phyloP scores from a whole-genome alignment of 2,888 invertebrate genomes.

The Diabrotica balteata region DNA sequence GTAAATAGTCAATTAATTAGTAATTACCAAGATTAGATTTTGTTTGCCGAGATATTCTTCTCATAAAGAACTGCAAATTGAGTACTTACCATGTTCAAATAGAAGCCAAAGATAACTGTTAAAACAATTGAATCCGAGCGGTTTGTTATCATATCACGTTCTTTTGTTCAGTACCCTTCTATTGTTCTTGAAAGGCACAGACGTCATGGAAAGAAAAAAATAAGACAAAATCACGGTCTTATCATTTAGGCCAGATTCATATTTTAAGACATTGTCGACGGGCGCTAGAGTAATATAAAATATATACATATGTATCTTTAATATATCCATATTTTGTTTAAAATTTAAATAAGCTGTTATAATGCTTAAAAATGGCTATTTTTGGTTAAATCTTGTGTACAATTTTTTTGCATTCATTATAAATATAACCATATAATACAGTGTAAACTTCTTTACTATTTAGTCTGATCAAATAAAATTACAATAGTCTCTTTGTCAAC shows the following conservation, averaged over 20 bases:
- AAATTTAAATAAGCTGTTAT: too few relatives aligned
- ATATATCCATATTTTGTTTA: too few relatives aligned
- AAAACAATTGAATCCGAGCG: conserved; percentile 29
- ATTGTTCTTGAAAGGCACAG: conserved; percentile 30
- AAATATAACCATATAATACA: too few relatives aligned
- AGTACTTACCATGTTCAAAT: conserved; percentile 24
- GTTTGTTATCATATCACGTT: conserved; percentile 32
- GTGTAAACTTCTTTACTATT: too few relatives aligned
- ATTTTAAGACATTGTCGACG: neutral
- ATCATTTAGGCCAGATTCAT: conserved; percentile 8
- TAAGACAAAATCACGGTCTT: conserved; percentile 28
- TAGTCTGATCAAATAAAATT: too few relatives aligned
- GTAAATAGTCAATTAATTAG: too few relatives aligned
- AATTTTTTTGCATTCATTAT: too few relatives aligned
- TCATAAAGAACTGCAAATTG: conserved; percentile 15
- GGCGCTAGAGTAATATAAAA: too few relatives aligned
- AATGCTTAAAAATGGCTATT: too few relatives aligned
- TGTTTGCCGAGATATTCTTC: conserved; percentile 18
- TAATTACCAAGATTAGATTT: conserved; percentile 6
- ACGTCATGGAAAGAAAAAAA: conserved; percentile 28
- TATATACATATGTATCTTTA: too few relatives aligned
- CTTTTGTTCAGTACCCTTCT: conserved; percentile 31
- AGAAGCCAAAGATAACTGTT: conserved; percentile 30
- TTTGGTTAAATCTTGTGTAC: too few relatives aligned
- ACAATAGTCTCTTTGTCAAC: too few relatives aligned